Percentiles rank a stretch among this genome's conserved stretches.
These are phyloP conservation scores for Eulemur albifrons DNA, from an alignment of 2,797 vertebrate genomes.

Conservation along the genomic window DNA sequence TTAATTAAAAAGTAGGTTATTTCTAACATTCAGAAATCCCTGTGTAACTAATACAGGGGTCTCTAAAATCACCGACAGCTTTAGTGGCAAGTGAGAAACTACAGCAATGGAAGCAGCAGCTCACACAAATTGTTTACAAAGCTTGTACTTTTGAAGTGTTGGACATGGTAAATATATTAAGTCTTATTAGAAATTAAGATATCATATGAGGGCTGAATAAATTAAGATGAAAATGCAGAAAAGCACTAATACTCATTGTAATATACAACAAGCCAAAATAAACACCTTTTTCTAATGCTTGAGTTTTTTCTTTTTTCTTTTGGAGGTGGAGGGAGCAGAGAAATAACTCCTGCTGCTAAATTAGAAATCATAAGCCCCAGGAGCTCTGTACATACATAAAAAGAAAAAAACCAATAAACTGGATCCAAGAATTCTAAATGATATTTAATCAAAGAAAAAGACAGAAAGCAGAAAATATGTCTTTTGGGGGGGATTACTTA, in stretches of 20 bases:
- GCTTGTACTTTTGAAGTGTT: slow-evolving; percentile 31
- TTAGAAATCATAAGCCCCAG: neutral
- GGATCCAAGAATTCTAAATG: slow-evolving; percentile 18
- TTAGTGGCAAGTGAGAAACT: neutral
- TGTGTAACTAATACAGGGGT: neutral
- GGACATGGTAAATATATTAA: slow-evolving; percentile 33
- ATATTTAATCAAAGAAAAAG: slow-evolving; percentile 20
- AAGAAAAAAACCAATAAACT: neutral
- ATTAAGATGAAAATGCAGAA: slow-evolving; percentile 64
- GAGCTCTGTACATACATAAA: neutral
- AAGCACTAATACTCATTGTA: neutral
- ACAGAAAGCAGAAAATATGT: neutral
- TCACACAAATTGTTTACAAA: slow-evolving; percentile 62
- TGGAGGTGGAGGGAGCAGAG: neutral
- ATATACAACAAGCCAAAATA: slow-evolving; percentile 42
- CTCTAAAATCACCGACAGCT: neutral
- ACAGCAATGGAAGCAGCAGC: neutral
- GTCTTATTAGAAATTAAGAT: slow-evolving; percentile 62
- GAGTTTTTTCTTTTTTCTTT: neutral
- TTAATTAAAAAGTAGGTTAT: neutral
- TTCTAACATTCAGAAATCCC: neutral
- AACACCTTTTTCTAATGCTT: neutral
- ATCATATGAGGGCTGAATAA: slow-evolving; percentile 53
- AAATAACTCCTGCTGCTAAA: slow-evolving; percentile 15
- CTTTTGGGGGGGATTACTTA: slow-evolving; percentile 1